These are phyloP conservation scores for Zapornia atra DNA, from an alignment of 2,113 vertebrate species.

Conservation along the genomic window DNA sequence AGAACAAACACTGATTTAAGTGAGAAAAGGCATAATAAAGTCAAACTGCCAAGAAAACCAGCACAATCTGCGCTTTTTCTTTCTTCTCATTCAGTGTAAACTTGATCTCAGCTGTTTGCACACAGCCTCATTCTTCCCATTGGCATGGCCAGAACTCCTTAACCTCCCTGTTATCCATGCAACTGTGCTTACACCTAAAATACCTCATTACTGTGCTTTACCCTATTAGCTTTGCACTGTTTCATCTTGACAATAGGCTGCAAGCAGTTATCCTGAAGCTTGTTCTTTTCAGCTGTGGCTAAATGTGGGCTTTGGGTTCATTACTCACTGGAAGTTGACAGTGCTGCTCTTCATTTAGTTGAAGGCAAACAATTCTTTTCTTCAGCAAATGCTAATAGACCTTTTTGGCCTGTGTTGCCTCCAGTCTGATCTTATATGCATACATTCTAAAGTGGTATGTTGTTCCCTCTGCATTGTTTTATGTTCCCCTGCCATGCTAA, in stretches of 20 bases:
- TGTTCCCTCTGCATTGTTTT: not conserved
- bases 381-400: not conserved
- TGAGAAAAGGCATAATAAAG: not conserved
- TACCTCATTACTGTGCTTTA: constrained; percentile 13
- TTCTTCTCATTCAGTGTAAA: not conserved
- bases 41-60: not conserved
- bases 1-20: not conserved
- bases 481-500: not conserved
- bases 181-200: constrained; percentile 12
- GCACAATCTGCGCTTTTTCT: not conserved
- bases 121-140: not conserved
- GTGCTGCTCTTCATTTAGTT: not conserved
- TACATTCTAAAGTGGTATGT: not conserved
- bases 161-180: not conserved
- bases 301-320: not conserved
- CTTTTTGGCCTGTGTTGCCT: not conserved
- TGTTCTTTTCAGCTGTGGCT: constrained; percentile 12
- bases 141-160: not conserved
- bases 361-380: not conserved
- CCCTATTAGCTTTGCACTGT: constrained; percentile 23
- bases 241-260: not conserved
- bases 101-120: not conserved
- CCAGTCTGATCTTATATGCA: not conserved
- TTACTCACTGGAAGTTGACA: not conserved
- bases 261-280: not conserved